Conservation (phyloP, 2,888 invertebrate genomes). For the Xanthia icteritia region DNA sequence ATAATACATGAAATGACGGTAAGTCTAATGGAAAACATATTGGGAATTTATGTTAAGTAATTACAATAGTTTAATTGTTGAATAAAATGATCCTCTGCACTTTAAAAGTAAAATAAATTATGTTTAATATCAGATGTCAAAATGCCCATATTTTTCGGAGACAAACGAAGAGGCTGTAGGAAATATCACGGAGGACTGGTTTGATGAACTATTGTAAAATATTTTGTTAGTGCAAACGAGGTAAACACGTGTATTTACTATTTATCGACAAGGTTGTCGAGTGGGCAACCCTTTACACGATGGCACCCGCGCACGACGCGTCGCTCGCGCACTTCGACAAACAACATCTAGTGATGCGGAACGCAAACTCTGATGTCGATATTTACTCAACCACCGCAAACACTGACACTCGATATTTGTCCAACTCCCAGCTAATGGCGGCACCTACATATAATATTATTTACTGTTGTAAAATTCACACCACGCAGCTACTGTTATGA, state of each 20-base stretch:
- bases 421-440: conserved; percentile 87
- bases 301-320: conserved; percentile 78
- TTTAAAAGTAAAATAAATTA: conserved; percentile 61
- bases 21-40: conserved; percentile 82
- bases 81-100: conserved; percentile 57
- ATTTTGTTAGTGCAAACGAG: conserved; percentile 83
- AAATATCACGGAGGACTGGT: conserved; percentile 66
- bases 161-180: conserved; percentile 35
- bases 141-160: conserved; percentile 32
- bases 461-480: conserved; percentile 83
- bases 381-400: conserved; percentile 87
- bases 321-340: conserved; percentile 81
- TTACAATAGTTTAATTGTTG: conserved; percentile 84
- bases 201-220: conserved; percentile 75
- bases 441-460: conserved; percentile 73
- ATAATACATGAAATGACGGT: conserved; percentile 82
- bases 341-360: conserved; percentile 90
- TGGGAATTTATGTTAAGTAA: conserved; percentile 83
- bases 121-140: conserved; percentile 45
- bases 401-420: conserved; percentile 88
- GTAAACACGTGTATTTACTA: conserved; percentile 80
- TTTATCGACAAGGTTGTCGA: conserved; percentile 86
- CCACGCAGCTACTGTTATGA: conserved; percentile 85
- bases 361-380: conserved; percentile 89
- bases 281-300: conserved; percentile 88